Evolutionary conservation across 2,113 vertebrate species (phyloP).

Genomic region (Laticauda colubrina): DNA sequence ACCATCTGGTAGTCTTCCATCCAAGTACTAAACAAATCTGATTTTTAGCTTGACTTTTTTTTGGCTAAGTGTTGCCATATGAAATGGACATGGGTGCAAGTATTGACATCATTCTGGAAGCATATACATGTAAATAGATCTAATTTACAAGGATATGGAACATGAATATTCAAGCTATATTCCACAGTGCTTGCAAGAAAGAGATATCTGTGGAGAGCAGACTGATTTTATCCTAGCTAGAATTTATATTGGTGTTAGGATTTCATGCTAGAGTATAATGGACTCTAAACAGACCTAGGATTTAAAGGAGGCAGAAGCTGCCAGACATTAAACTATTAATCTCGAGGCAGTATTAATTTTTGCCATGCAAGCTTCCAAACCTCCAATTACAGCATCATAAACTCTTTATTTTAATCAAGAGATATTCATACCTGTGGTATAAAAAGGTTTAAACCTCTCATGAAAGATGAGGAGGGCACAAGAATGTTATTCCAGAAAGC

Average conservation of each 20-base stretch:
- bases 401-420: not conserved
- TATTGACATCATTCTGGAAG: not conserved
- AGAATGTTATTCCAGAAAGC: not conserved
- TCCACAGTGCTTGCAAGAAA: not conserved
- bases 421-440: not conserved
- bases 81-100: not conserved
- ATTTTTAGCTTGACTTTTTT: not conserved
- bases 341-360: not conserved
- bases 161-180: not conserved
- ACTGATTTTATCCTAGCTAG: not conserved
- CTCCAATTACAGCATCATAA: not conserved
- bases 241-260: not conserved
- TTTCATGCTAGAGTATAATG: not conserved
- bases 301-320: not conserved
- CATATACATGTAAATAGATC: not conserved
- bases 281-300: not conserved
- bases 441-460: not conserved
- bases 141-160: not conserved
- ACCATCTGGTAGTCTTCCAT: not conserved
- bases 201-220: not conserved
- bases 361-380: not conserved
- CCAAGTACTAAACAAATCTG: not conserved
- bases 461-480: not conserved
- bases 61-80: not conserved
- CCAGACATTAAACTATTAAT: not conserved